phyloP scores from a whole-genome alignment of 2,797 vertebrate species.

The Notamacropus eugenii region DNA sequence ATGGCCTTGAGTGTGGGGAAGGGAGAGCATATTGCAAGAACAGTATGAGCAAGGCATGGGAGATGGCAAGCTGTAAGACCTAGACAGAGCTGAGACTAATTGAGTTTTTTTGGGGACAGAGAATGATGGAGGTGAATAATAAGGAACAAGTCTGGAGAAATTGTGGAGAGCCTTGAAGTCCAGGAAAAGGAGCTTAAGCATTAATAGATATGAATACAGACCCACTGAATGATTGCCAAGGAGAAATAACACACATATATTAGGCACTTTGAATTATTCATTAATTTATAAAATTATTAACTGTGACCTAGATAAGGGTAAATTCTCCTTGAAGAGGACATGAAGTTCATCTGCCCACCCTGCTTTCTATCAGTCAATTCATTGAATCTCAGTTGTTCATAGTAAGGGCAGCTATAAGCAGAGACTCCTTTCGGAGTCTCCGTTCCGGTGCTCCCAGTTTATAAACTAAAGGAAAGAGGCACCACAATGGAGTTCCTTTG shows the following conservation, averaged over 20 bases:
- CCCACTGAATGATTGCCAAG: neutral
- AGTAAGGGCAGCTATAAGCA: neutral
- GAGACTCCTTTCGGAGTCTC: neutral
- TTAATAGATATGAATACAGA: neutral
- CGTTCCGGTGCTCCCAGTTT: neutral
- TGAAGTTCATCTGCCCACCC: neutral
- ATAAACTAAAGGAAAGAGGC: neutral
- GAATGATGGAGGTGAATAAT: neutral
- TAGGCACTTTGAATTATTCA: neutral
- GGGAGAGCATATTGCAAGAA: neutral
- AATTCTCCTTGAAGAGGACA: neutral
- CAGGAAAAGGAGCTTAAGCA: neutral
- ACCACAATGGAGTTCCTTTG: neutral
- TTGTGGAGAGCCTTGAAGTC: neutral
- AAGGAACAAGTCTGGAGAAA: neutral
- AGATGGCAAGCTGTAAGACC: neutral
- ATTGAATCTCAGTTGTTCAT: neutral
- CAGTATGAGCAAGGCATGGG: neutral
- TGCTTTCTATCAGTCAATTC: neutral
- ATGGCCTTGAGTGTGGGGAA: neutral
- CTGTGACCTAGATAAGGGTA: neutral
- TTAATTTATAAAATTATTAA: neutral
- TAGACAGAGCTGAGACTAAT: neutral
- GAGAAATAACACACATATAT: neutral
- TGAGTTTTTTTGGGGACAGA: neutral